Base-by-base conservation (phyloP, 2,113 vertebrate species). In the Colius striatus region DNA sequence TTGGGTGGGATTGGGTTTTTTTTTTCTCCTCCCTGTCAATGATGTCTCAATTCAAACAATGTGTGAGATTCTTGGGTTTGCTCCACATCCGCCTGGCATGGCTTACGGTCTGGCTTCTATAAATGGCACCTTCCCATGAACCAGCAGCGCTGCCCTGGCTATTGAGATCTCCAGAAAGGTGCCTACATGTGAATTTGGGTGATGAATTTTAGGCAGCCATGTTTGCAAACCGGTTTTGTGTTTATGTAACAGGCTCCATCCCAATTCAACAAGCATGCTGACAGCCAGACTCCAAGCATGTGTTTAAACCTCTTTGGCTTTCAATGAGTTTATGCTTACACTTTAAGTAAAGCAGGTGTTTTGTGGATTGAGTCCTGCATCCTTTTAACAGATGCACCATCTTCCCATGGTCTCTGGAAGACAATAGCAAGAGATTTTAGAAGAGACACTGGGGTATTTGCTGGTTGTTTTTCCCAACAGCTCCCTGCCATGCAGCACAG, bases 1-100 rank as follows among this genome's bases (percentile, higher is more conserved):
- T 94, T 84, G 91, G 43, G 76, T 90, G 61, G 57, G 73, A 58
- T 57, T 41, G 38, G 12, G 9, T 41, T 41, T 41, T 41, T 74
- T 87, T 71, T 81, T 65, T 90, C 74, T 84, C 66, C 67, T 87
- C 45, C 68, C 82, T 91, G 85, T 94, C 92, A 90, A 72, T 90
- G 88, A 92, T 85, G 85, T 80, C 94, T 95, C 85, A 93, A 78
- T 92, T 96, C 68, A 92, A 89, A 93, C 89, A 95, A 94, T 57
- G 83, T 57, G 66, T 73, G 87, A 92, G 86, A 90, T 93, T 84
- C 90, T 93, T 89, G 79, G 68, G 93, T 95, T 92, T 95, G 76
- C 86, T 93, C 86, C 83, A 86, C 0, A 4, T 73, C 68, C 14
- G 30, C 68, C 61, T 93, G 83, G 94, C 92, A 88, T 21, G 5